Evolutionary conservation across 1,140 invertebrate genomes (phyloP), one percentile per base, ranked within the genome.

Genomic region (Coenobita brevimanus): DNA sequence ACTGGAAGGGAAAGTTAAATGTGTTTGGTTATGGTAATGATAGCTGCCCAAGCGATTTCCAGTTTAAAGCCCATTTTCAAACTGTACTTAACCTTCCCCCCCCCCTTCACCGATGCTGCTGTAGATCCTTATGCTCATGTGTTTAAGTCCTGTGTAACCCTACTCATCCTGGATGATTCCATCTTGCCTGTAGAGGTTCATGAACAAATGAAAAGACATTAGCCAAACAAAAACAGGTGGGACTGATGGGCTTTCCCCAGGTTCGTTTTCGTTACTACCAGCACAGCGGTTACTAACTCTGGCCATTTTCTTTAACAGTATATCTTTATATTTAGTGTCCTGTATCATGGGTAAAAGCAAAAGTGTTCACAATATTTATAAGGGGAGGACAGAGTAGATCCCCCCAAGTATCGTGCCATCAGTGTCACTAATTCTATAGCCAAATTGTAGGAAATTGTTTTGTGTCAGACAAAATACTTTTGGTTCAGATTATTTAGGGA

Each of bases 11-110:
- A 13, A 82, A 82, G 62, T 62, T 64, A 2, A 57, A 57, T 62
- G 36, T 41, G 21, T 67, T 62, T 41, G 30, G 8, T n/a, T 21
- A 57, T 41, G n/a, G 24, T 82, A 41, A 64, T 82, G 79, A 27
- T 82, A 24, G 57, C n/a, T 36, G 54, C 15, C 79, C 60, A 38
- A 38, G 13, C 30, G 57, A 67, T 82, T 30, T 64, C 17, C 27
- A 64, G 57, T 82, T 82, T 67, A 82, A 82, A 64, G 17, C 4
- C 41, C 79, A 82, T 67, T 82, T 82, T 64, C 36, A 64, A 41
- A 64, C 17, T 15, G 36, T 54, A 27, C 30, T 57, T 17, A 54
- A 24, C 76, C 46, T 36, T 33, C 46, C n/a, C 4, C 27, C 30
- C 21, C 6, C 27, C 4, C n/a, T n/a, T n/a, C n/a, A n/a, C n/a